Evolutionary conservation across 2,888 invertebrate species (phyloP), one percentile per base, ranked within the genome.

Genomic region (Eucera pruinosa): DNA sequence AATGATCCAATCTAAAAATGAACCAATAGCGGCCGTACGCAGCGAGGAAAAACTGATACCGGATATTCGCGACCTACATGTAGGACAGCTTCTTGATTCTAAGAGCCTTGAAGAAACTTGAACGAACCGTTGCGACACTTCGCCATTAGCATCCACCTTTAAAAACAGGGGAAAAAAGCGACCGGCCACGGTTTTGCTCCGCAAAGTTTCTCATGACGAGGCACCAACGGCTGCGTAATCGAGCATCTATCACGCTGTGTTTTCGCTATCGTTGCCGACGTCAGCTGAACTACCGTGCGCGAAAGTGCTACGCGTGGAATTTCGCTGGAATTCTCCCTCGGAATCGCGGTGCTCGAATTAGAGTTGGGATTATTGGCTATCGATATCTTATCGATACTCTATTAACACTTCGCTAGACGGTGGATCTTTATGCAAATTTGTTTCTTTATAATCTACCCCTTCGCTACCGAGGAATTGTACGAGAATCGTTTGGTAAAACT

Each of bases 221-320:
- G 39, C 47, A 18, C n/a, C 1, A n/a, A n/a, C n/a, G 23, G 54
- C 67, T 66, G 52, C 55, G 69, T 61, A 78, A 62, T 58, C 33
- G 25, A 50, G 45, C 62, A 43, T 73, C 61, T 57, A 43, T 73
- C 67, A 25, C 60, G 45, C 15, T 7, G 65, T 79, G 67, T 79
- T 61, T 65, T 61, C 65, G 74, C 67, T 70, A 82, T 74, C 79
- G 67, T 85, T 58, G 47, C 33, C 27, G 43, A 30, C 33, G 15
- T 27, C 20, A 9, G 4, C 2, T 13, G 54, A 11, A 33, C 33
- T 69, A 79, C 1, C 9, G 70, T 74, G 78, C 75, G 83, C 82
- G 85, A 82, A 82, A 85, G 82, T 83, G 67, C 48, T 73, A 67
- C 25, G 74, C 15, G 48, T 6, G 70, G 68, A 70, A 70, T 83